Evolutionary conservation across 2,888 invertebrate genomes (phyloP).

Genomic region (Prosapia bicincta): DNA sequence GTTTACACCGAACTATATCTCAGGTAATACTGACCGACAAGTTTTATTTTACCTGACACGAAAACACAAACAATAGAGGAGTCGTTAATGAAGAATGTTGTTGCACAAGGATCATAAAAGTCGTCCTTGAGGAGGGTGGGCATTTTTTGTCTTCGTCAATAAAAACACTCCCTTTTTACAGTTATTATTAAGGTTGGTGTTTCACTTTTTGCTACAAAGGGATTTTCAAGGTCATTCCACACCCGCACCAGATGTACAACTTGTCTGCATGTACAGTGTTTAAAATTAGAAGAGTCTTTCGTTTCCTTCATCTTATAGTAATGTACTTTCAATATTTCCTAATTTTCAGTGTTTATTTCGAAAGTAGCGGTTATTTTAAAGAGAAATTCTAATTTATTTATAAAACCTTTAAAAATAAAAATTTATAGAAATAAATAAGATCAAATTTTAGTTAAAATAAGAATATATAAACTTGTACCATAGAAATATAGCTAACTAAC

Average conservation of each 20-base stretch:
- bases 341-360: no score
- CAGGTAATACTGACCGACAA: neutral
- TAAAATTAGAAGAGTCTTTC: neutral
- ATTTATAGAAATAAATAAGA: no score
- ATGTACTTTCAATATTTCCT: no score
- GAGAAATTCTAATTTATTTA: no score
- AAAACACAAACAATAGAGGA: neutral
- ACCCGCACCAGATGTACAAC: neutral
- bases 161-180: neutral
- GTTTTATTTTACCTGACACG: neutral
- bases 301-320: neutral
- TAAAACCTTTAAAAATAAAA: no score
- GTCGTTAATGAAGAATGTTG: neutral
- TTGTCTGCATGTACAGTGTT: neutral
- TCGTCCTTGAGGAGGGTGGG: neutral
- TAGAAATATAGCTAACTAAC: no score
- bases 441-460: no score
- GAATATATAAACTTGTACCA: no score
- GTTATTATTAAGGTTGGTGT: neutral
- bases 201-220: neutral
- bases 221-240: neutral
- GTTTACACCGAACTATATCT: neutral
- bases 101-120: neutral
- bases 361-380: no score
- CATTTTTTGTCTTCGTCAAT: neutral